phyloP scores from a whole-genome alignment of 1,140 invertebrate species.

The Tribolium madens region DNA sequence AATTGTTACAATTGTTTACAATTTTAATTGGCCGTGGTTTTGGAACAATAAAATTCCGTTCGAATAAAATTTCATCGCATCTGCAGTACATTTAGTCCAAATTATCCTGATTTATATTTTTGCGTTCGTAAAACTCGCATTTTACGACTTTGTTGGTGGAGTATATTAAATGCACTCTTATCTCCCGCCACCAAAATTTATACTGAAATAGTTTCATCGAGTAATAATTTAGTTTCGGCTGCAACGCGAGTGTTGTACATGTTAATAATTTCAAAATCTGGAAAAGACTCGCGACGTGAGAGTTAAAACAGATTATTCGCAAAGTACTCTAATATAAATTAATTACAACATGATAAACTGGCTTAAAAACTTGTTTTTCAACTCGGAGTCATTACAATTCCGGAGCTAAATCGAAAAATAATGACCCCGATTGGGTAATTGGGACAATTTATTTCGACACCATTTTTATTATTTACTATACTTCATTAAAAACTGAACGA shows the following conservation, averaged over 20 bases:
- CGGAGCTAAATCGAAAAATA: constrained; percentile 26
- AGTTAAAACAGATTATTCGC: background rate
- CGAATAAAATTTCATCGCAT: background rate
- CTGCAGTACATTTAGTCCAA: background rate
- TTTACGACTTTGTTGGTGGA: background rate
- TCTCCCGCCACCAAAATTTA: constrained; percentile 4
- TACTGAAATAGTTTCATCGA: background rate
- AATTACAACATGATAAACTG: background rate
- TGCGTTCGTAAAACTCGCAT: background rate
- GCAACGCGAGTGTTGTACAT: background rate
- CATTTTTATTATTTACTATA: constrained; percentile 19
- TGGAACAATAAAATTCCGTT: background rate
- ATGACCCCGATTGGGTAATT: constrained; percentile 4
- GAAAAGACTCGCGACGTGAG: background rate
- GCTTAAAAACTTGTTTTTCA: constrained; percentile 16
- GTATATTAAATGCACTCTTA: constrained; percentile 22
- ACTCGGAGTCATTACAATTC: constrained; percentile 15
- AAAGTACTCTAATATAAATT: background rate
- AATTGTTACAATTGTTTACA: background rate
- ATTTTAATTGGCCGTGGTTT: background rate
- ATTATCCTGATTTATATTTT: background rate
- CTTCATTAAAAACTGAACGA: constrained; percentile 8
- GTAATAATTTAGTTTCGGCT: background rate
- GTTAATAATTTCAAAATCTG: constrained; percentile 5
- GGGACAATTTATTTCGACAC: constrained; percentile 10